phyloP scores from a whole-genome alignment of 2,113 vertebrate genomes.

The Oplegnathus fasciatus region DNA sequence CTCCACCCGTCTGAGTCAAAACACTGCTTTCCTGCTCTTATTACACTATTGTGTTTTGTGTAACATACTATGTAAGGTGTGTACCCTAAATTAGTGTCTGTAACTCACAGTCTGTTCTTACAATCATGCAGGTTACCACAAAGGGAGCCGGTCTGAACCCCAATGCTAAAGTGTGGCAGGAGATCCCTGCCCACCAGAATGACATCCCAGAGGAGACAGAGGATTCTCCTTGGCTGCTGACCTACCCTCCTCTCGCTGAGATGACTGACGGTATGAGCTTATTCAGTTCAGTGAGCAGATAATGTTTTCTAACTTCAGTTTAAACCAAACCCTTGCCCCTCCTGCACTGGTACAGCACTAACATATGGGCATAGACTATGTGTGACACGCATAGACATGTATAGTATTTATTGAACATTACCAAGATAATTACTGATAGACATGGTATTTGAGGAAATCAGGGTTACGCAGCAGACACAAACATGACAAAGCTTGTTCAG shows the following conservation, averaged over 20 bases:
- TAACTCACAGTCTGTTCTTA: neutral
- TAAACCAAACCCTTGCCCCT: neutral
- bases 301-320: neutral
- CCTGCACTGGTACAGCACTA: neutral
- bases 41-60: neutral
- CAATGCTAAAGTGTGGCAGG: conserved; percentile 98
- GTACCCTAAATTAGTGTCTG: neutral
- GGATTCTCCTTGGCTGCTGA: conserved; percentile 89
- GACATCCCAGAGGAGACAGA: conserved; percentile 85
- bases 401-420: neutral
- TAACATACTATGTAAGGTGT: neutral
- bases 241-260: conserved; percentile 66
- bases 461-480: neutral
- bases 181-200: conserved; percentile 87
- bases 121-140: conserved; percentile 91
- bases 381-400: conserved; percentile 8
- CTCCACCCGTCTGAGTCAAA: neutral
- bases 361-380: neutral
- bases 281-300: neutral
- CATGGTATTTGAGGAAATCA: neutral
- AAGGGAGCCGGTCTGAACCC: conserved; percentile 97
- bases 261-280: conserved; percentile 86
- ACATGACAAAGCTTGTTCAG: conserved; percentile 14
- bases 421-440: conserved; percentile 6
- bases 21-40: neutral